phyloP scores from a whole-genome alignment of 2,113 vertebrate genomes.

The Lagopus leucura region DNA sequence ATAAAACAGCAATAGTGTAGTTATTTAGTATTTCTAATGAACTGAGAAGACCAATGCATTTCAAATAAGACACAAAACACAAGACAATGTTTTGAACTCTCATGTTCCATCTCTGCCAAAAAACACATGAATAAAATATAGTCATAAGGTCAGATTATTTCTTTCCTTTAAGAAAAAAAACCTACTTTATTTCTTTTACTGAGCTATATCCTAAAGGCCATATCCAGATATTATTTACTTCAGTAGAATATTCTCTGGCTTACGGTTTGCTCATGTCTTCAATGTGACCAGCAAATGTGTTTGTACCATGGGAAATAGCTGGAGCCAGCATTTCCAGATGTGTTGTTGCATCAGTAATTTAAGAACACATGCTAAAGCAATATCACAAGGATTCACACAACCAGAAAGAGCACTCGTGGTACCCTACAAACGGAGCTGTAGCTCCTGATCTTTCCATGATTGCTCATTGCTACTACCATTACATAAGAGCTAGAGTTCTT shows the following conservation, averaged over 20 bases:
- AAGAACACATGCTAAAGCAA: neutral
- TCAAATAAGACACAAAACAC: conserved; percentile 11
- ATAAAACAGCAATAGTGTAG: neutral
- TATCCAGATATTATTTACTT: neutral
- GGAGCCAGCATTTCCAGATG: neutral
- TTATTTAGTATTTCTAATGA: conserved; percentile 45
- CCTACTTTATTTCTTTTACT: neutral
- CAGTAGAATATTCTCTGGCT: neutral
- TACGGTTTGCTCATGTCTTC: neutral
- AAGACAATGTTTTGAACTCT: neutral
- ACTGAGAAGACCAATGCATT: conserved; percentile 10
- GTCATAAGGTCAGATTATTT: neutral
- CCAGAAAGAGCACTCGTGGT: neutral
- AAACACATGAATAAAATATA: neutral
- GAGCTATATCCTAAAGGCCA: neutral
- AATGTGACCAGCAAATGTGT: neutral
- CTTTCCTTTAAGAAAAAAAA: neutral
- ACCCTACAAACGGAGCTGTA: neutral
- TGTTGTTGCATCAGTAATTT: neutral
- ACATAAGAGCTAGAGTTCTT: neutral
- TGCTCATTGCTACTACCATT: neutral
- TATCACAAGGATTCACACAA: neutral
- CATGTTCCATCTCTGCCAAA: neutral
- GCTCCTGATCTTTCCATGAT: neutral
- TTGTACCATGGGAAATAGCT: neutral